A percentile compares a stretch with the other conserved stretches of the same genome.
Evolutionary conservation across 2,888 invertebrate species (phyloP).

Genomic region (Synanthedon vespiformis): DNA sequence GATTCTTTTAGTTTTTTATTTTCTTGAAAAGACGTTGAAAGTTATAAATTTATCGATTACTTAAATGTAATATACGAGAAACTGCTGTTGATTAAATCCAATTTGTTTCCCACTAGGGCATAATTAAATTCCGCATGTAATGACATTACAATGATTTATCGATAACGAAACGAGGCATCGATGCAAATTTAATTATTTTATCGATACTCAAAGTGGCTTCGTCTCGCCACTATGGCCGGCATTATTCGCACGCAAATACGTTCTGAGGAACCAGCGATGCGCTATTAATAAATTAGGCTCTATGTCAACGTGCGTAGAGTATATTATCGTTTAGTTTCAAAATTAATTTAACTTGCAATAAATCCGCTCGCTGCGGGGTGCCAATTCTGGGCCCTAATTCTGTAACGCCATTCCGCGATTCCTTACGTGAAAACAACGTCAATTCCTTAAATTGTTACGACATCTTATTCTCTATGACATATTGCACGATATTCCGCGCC

Average conservation of each 20-base stretch:
- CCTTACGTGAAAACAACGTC: too few species aligned
- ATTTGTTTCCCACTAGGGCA: neutral
- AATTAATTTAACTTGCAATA: constrained; percentile 21
- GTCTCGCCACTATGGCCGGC: neutral
- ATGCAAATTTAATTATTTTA: constrained; percentile 36
- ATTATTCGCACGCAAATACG: neutral
- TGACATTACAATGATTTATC: constrained; percentile 9
- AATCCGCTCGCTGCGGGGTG: constrained; percentile 35
- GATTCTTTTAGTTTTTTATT: too few species aligned
- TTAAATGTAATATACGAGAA: neutral
- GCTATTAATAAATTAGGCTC: neutral
- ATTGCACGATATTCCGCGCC: too few species aligned
- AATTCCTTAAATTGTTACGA: too few species aligned
- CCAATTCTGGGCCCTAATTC: too few species aligned
- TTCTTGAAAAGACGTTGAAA: too few species aligned
- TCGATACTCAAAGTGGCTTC: constrained; percentile 18
- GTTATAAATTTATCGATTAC: too few species aligned
- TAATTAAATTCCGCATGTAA: neutral
- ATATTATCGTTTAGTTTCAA: neutral
- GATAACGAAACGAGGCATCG: constrained; percentile 19
- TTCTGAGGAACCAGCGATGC: neutral
- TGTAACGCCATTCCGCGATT: too few species aligned
- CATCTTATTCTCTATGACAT: too few species aligned
- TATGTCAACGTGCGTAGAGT: constrained; percentile 1
- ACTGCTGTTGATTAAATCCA: neutral